Conservation (phyloP, 2,888 invertebrate species). For the Agelastica alni region DNA sequence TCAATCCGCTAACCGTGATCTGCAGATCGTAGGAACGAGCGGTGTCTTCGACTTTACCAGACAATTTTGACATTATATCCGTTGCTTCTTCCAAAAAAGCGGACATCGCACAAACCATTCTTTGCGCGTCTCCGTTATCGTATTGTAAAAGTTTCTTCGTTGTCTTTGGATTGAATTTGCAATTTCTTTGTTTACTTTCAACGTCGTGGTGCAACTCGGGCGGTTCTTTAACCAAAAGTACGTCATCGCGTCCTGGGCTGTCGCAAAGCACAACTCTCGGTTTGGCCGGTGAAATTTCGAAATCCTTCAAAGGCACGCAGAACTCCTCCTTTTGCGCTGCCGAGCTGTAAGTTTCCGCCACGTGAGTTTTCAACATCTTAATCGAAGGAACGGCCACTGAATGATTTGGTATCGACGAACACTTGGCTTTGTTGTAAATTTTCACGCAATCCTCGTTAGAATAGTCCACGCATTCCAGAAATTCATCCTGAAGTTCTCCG, state of each 20-base stretch:
- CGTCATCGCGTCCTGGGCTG: constrained; percentile 30
- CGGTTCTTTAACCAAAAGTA: constrained; percentile 40
- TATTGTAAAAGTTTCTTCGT: constrained; percentile 36
- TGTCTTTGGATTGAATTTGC: constrained; percentile 35
- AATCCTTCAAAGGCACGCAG: constrained; percentile 37
- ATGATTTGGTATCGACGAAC: constrained; percentile 23
- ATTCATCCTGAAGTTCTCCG: constrained; percentile 24
- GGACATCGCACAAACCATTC: constrained; percentile 53
- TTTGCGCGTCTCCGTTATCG: constrained; percentile 36
- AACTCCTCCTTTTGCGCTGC: constrained; percentile 32
- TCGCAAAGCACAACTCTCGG: constrained; percentile 25
- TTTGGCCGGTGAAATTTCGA: constrained; percentile 31
- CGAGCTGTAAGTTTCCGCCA: constrained; percentile 41
- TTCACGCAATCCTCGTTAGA: constrained; percentile 14
- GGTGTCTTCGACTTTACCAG: constrained; percentile 11
- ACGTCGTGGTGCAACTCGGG: constrained; percentile 48
- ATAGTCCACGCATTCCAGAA: constrained; percentile 21
- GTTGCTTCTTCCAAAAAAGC: constrained; percentile 56
- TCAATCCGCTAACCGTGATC: constrained; percentile 48
- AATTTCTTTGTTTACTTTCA: constrained; percentile 35
- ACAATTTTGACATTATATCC: constrained; percentile 49
- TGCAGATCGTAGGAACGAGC: constrained; percentile 47
- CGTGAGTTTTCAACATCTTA: constrained; percentile 42
- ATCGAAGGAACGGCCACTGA: constrained; percentile 30
- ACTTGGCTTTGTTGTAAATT: constrained; percentile 21